Evolutionary conservation across 1,140 invertebrate species (phyloP).

Genomic region (Teleopsis dalmanni): DNA sequence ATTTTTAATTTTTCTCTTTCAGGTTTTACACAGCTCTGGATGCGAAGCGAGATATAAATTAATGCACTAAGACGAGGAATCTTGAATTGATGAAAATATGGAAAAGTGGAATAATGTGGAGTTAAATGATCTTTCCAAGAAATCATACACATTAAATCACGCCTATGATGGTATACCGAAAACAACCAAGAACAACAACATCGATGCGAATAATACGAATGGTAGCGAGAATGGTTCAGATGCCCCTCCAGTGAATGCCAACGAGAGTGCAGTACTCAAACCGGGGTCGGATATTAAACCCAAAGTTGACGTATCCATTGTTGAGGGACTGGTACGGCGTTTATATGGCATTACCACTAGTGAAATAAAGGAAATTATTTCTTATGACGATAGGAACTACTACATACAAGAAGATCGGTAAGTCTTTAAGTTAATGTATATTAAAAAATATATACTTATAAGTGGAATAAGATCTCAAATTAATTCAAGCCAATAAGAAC

Average conservation of each 20-base stretch:
- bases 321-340: conserved; percentile 50
- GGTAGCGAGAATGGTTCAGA: not conserved
- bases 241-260: not conserved
- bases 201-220: conserved; percentile 9
- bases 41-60: too few species aligned
- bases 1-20: too few species aligned
- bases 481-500: too few species aligned
- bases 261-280: conserved; percentile 31
- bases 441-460: too few species aligned
- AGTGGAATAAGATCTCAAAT: too few species aligned
- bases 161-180: conserved; percentile 22
- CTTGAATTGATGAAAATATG: too few species aligned
- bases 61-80: too few species aligned
- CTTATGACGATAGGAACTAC: conserved; percentile 80
- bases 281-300: conserved; percentile 58
- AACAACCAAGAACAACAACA: conserved; percentile 22
- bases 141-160: conserved; percentile 40
- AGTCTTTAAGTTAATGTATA: conserved; percentile 11
- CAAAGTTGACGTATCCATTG: conserved; percentile 48
- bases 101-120: conserved; percentile 43
- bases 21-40: too few species aligned
- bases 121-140: conserved; percentile 36
- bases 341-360: conserved; percentile 62
- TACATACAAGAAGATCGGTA: conserved; percentile 44
- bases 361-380: conserved; percentile 60